Evolutionary conservation across 2,888 invertebrate genomes (phyloP).

Genomic region (Xylota sylvarum): DNA sequence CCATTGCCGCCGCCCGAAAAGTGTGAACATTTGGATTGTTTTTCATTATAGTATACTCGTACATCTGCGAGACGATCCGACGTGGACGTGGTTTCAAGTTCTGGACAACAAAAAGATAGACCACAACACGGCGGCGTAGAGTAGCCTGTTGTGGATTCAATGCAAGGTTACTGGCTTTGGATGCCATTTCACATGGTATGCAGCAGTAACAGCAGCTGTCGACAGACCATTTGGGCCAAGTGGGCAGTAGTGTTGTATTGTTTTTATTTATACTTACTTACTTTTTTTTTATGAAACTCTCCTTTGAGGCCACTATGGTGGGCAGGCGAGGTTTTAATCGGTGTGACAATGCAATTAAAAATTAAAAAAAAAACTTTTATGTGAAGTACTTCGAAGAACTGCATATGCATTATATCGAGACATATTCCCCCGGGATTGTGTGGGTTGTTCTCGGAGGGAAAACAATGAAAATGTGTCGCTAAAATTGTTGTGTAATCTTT

Average conservation of each 20-base stretch:
- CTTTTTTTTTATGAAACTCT: neutral
- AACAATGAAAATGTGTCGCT: conserved; percentile 1
- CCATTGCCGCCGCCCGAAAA: conserved; percentile 44
- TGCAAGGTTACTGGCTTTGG: conserved; percentile 50
- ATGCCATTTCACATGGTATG: conserved; percentile 39
- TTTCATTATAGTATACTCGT: neutral
- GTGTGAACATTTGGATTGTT: conserved; percentile 45
- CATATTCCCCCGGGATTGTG: conserved; percentile 9
- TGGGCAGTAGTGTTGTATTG: conserved; percentile 40
- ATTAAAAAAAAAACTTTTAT: conserved; percentile 52
- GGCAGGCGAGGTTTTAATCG: conserved; percentile 35
- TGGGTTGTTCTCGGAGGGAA: conserved; percentile 20
- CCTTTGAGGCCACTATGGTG: conserved; percentile 37
- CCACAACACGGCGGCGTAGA: conserved; percentile 45
- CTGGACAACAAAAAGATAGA: conserved; percentile 44
- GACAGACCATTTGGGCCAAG: conserved; percentile 41
- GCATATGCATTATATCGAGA: conserved; percentile 12
- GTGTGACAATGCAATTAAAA: conserved; percentile 72
- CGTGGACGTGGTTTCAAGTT: conserved; percentile 31
- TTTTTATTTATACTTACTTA: neutral
- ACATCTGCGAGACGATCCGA: conserved; percentile 17
- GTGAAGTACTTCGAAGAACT: conserved; percentile 44
- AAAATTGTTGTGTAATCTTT: neutral
- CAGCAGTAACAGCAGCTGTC: conserved; percentile 46
- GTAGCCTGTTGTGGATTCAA: conserved; percentile 11